These are phyloP conservation scores for Calcarius lapponicus DNA, from an alignment of 2,797 vertebrate genomes.

Conservation along the genomic window DNA sequence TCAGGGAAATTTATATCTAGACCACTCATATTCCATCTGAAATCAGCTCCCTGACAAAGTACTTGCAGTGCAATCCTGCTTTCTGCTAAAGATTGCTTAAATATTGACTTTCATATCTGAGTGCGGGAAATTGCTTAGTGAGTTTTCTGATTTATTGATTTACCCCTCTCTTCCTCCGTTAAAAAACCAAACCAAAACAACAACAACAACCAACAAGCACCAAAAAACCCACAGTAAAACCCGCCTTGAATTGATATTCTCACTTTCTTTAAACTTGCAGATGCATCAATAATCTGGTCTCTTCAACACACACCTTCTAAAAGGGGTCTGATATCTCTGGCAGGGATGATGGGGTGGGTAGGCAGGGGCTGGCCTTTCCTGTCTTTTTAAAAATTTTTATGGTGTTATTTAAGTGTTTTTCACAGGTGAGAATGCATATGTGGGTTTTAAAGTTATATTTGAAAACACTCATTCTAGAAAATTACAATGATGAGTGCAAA, in stretches of 20 bases:
- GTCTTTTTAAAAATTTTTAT: neutral
- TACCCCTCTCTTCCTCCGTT: neutral
- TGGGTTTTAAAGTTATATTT: neutral
- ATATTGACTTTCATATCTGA: neutral
- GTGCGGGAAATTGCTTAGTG: neutral
- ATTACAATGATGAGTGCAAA: neutral
- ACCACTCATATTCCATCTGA: neutral
- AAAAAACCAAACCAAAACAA: neutral
- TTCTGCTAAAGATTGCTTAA: conserved; percentile 38
- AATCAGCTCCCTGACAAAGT: neutral
- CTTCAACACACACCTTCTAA: neutral
- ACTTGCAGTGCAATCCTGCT: neutral
- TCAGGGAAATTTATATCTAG: neutral
- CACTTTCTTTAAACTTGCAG: neutral
- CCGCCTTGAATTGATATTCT: neutral
- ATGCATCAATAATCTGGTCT: neutral
- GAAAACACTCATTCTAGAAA: neutral
- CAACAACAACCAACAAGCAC: neutral
- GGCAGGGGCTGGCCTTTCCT: neutral
- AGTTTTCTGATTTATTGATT: conserved; percentile 7
- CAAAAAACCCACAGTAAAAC: neutral
- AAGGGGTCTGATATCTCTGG: neutral
- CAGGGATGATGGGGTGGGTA: neutral
- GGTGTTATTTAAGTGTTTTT: neutral
- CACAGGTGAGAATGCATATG: neutral